phyloP scores from a whole-genome alignment of 2,113 vertebrate species.

The Mus spicilegus region DNA sequence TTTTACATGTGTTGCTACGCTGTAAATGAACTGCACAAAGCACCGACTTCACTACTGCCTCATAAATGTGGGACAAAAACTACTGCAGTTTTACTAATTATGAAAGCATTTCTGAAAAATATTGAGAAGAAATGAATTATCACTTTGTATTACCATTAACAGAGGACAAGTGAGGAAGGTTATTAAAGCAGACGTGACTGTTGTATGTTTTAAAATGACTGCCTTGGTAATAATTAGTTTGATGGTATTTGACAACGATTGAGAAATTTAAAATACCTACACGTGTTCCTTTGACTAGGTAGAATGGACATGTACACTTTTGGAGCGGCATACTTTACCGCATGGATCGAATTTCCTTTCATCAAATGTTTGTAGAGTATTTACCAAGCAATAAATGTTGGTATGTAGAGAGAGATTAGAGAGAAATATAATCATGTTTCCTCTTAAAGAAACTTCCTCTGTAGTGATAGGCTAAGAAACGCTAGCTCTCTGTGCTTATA shows the following conservation, averaged over 20 bases:
- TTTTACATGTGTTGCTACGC: constrained; percentile 37
- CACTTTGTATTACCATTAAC: background rate
- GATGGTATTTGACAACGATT: background rate
- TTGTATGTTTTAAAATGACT: constrained; percentile 44
- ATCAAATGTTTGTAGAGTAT: background rate
- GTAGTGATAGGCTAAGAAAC: background rate
- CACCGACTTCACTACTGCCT: constrained; percentile 62
- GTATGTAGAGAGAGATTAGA: background rate
- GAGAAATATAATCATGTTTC: background rate
- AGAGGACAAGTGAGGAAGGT: background rate
- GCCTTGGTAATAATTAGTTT: constrained; percentile 10
- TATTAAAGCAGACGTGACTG: background rate
- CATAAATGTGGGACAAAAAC: constrained; percentile 66
- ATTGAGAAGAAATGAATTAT: constrained; percentile 70
- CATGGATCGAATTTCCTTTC: constrained; percentile 31
- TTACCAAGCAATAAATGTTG: constrained; percentile 22
- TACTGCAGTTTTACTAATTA: constrained; percentile 61
- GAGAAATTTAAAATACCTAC: constrained; percentile 25
- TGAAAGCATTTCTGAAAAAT: constrained; percentile 69
- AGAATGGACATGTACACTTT: background rate
- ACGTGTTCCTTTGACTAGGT: background rate
- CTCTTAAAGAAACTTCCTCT: background rate
- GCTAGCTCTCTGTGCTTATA: background rate
- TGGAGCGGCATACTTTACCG: constrained; percentile 6
- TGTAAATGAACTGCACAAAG: constrained; percentile 52